Percentiles rank a stretch among this genome's conserved stretches.
Conservation (phyloP, 2,113 vertebrate genomes). For the Brachypteracias leptosomus region DNA sequence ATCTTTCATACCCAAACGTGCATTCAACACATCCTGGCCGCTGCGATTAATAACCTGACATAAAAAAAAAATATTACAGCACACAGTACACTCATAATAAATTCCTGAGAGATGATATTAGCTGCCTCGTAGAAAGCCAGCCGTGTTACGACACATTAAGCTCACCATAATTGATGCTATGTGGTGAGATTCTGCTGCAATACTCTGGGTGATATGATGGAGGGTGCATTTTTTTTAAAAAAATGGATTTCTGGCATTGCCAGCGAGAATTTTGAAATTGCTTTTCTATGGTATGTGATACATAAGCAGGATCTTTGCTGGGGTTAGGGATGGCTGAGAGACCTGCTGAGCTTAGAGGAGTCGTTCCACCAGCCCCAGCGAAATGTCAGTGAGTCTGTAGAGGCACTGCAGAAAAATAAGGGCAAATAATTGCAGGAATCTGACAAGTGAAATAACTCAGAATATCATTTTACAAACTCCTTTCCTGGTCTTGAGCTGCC, state of each 20-base stretch:
- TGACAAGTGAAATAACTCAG: not conserved
- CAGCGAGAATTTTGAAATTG: not conserved
- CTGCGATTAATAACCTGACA: slow-evolving; percentile 21
- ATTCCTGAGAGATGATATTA: slow-evolving; percentile 56
- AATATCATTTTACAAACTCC: not conserved
- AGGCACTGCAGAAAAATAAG: not conserved
- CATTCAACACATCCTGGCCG: not conserved
- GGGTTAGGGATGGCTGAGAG: not conserved
- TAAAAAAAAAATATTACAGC: slow-evolving; percentile 26
- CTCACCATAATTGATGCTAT: not conserved
- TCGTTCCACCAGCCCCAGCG: not conserved
- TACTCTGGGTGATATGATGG: not conserved
- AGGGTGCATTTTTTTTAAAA: not conserved
- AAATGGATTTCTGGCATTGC: not conserved
- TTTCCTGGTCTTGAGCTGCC: not conserved
- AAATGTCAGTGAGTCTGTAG: not conserved
- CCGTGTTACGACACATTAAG: not conserved
- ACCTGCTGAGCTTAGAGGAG: not conserved
- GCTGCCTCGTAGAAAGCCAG: not conserved
- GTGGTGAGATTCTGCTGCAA: not conserved
- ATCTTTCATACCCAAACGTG: not conserved
- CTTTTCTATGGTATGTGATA: not conserved
- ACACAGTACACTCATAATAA: not conserved
- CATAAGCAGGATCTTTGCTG: rapidly evolving
- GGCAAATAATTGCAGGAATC: not conserved